A percentile compares a stretch with the other conserved stretches of the same genome.
Evolutionary conservation across 2,113 vertebrate species (phyloP).

Genomic region (Hydrolagus affinis): DNA sequence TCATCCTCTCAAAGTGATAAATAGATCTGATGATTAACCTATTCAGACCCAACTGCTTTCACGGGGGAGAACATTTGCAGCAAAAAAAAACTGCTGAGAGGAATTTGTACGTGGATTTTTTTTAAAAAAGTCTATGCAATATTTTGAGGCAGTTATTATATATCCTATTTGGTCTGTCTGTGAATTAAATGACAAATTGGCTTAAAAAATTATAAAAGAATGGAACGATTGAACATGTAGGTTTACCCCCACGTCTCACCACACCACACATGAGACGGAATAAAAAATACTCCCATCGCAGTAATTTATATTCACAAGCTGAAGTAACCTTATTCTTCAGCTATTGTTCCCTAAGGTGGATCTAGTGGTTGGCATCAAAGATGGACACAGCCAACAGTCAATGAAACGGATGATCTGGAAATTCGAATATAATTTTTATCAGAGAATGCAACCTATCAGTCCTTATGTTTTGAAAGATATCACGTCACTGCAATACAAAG

Average conservation of each 20-base stretch:
- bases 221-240: slow-evolving; percentile 6
- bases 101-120: slow-evolving; percentile 29
- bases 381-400: neutral
- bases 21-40: slow-evolving; percentile 12
- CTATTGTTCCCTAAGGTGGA: neutral
- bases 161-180: neutral
- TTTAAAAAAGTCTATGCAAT: slow-evolving; percentile 21
- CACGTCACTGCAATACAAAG: neutral
- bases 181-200: slow-evolving; percentile 26
- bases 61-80: slow-evolving; percentile 12
- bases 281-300: slow-evolving; percentile 15
- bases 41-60: neutral
- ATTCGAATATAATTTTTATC: neutral
- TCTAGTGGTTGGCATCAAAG: neutral
- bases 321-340: slow-evolving; percentile 23
- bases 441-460: neutral
- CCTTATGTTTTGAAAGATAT: neutral
- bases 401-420: neutral
- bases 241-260: too few relatives aligned
- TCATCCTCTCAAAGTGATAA: slow-evolving; percentile 13
- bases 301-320: neutral
- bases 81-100: slow-evolving; percentile 23
- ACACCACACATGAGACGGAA: neutral
- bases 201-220: slow-evolving; percentile 18
- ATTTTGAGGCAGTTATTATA: slow-evolving; percentile 21